These are phyloP conservation scores for Anniella stebbinsi DNA, from an alignment of 2,797 vertebrate genomes.

Conservation along the genomic window DNA sequence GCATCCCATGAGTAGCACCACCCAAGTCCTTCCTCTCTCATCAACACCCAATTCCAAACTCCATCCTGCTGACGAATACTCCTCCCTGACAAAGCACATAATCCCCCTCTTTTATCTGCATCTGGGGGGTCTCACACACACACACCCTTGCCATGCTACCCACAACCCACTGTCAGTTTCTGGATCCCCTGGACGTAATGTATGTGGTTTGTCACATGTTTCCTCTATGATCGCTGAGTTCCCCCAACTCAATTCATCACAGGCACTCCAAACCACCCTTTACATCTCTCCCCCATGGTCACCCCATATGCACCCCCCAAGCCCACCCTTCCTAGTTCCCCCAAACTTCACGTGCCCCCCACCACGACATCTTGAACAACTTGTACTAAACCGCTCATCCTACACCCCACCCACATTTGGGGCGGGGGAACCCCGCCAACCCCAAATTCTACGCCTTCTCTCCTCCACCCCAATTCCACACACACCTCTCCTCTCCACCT, in stretches of 20 bases:
- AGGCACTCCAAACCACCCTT: conserved; percentile 46
- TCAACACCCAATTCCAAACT: neutral
- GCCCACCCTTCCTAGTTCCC: neutral
- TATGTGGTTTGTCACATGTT: neutral
- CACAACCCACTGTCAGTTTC: neutral
- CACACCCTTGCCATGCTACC: too few species aligned
- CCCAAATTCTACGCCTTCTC: too few species aligned
- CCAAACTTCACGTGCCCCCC: neutral
- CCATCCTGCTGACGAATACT: neutral
- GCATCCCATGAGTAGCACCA: neutral
- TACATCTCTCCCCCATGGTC: conserved; percentile 24
- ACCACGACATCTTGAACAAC: neutral
- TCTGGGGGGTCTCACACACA: too few species aligned
- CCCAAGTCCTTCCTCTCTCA: neutral
- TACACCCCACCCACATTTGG: too few species aligned
- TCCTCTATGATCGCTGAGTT: neutral
- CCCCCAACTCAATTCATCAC: neutral
- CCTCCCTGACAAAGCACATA: neutral
- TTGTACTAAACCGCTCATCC: neutral
- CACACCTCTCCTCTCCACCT: neutral
- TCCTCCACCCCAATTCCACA: neutral
- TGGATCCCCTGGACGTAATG: neutral
- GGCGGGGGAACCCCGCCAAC: too few species aligned
- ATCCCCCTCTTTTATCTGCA: neutral
- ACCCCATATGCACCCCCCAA: neutral